Conservation (phyloP, 2,797 vertebrate genomes). For the Taeniopygia guttata region DNA sequence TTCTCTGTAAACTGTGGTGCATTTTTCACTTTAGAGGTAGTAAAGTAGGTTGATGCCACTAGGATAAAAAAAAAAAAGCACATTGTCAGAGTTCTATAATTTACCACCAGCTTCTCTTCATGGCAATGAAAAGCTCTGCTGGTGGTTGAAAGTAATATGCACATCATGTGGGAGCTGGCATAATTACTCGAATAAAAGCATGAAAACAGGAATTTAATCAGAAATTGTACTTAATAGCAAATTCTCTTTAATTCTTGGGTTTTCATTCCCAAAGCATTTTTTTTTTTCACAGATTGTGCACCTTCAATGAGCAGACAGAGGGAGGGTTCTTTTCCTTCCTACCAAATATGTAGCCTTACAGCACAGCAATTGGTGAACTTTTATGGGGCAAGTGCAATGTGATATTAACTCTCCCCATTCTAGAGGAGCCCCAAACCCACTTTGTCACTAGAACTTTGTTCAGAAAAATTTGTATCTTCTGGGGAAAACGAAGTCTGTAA, state of each 20-base stretch:
- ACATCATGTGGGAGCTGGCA: not conserved
- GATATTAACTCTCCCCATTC: not conserved
- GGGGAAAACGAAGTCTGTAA: not conserved
- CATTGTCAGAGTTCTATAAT: not conserved
- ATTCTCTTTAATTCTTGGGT: not conserved
- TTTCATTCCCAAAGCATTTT: not conserved
- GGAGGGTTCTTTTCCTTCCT: not conserved
- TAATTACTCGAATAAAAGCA: not conserved
- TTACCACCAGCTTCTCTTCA: not conserved
- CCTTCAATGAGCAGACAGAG: not conserved
- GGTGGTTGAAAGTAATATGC: not conserved
- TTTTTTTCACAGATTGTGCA: not conserved
- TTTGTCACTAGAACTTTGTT: not conserved
- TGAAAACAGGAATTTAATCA: not conserved
- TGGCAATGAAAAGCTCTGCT: not conserved
- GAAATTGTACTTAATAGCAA: not conserved
- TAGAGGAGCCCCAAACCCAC: not conserved
- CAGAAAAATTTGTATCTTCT: not conserved
- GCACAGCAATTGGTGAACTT: not conserved
- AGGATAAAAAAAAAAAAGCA: not conserved
- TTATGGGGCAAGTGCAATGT: not conserved
- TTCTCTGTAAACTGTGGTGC: not conserved
- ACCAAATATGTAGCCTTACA: accelerated
- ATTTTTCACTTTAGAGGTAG: not conserved
- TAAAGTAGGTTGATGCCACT: not conserved